Conservation (phyloP, 2,797 vertebrate species). For the Ptychobarbus kaznakovi region DNA sequence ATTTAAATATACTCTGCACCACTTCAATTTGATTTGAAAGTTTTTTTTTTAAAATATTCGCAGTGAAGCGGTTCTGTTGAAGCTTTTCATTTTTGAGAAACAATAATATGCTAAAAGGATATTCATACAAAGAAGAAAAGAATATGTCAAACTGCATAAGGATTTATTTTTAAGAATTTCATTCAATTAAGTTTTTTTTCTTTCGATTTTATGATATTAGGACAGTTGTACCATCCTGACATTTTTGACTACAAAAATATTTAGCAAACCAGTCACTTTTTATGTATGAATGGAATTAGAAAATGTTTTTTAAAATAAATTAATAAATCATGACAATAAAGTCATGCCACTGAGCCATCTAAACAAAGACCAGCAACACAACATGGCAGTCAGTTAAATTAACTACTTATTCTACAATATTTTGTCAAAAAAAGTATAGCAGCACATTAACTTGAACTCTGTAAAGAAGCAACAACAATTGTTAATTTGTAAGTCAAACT, state of each 20-base stretch:
- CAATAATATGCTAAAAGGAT: neutral
- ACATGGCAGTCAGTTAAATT: slow-evolving; percentile 12
- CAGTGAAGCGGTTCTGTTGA: neutral
- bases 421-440: neutral
- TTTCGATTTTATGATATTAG: neutral
- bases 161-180: neutral
- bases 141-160: neutral
- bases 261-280: neutral
- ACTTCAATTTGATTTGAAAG: neutral
- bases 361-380: neutral
- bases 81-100: neutral
- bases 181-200: neutral
- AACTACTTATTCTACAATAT: neutral
- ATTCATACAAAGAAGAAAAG: neutral
- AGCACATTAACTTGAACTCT: neutral
- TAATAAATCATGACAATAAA: neutral
- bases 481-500: neutral
- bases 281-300: neutral
- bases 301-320: neutral
- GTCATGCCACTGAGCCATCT: neutral
- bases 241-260: neutral
- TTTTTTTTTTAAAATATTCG: neutral
- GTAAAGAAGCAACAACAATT: neutral
- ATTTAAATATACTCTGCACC: neutral
- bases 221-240: neutral